Base-by-base conservation (phyloP, 1,140 invertebrate species). In the Dendroctonus ponderosae region DNA sequence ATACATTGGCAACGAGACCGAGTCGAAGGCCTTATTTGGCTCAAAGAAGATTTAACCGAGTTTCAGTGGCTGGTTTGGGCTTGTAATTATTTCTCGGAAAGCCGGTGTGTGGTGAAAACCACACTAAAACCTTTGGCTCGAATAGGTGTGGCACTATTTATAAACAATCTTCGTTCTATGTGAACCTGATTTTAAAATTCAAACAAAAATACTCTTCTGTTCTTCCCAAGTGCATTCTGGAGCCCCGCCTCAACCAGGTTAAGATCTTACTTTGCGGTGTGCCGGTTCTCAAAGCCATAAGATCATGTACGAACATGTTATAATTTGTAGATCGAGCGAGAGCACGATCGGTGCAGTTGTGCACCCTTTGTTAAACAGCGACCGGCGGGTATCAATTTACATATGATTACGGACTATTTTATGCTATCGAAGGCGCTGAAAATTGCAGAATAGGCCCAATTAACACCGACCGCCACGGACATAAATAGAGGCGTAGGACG, bases 1-100 rank as follows among this genome's bases (percentile, higher is more conserved):
- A 72, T 68, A 62, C 69, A 69, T 73, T 64, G 68, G 56, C 68
- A 68, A 70, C 54, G 72, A 71, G 66, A 73, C 68, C 70, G 62
- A 68, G 67, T 67, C 71, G 66, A 59, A 40, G 63, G 39, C 71
- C 71, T 71, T 71, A 74, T 74, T 72, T 57, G 72, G 72, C 42
- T 66, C 67, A 9, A 74, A 52, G 49, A 52, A 42, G 50, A 69
- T 70, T 72, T 72, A 70, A 68, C 66, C 62, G 66, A 70, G 67
- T 69, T 46, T 49, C 46, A 56, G 15, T 50, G 14, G n/a, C 51
- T 26, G 42, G 41, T 52, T 43, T 42, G 8, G 43, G 63, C 46
- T 52, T 64, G 53, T 60, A 66, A 66, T 66, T 66, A 52, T 52
- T 66, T 60, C 64, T 7, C 11, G 46, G 57, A 66, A 66, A 15